Evolutionary conservation across 2,888 invertebrate genomes (phyloP).

Genomic region (Oasisia sp.): DNA sequence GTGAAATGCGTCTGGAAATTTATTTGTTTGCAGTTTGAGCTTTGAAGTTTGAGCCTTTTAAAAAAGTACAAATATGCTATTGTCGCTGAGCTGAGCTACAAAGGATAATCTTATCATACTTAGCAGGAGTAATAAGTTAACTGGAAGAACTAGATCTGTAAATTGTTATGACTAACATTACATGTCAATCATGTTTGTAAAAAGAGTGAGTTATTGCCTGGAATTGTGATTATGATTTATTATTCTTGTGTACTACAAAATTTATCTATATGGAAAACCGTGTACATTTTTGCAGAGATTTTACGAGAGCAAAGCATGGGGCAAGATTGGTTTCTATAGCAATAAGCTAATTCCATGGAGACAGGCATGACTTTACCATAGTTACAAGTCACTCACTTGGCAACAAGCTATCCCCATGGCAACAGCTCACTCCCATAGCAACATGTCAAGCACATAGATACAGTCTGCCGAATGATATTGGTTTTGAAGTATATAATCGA

Average conservation of each 20-base stretch:
- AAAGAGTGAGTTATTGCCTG: background rate
- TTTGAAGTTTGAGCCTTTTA: background rate
- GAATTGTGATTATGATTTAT: background rate
- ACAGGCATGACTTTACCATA: background rate
- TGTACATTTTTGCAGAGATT: too few species aligned
- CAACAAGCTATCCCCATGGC: background rate
- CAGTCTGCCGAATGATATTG: too few species aligned
- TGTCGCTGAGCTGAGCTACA: background rate
- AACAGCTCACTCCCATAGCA: background rate
- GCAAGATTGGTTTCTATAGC: background rate
- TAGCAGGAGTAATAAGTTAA: background rate
- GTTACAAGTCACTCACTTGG: background rate
- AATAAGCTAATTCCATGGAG: background rate
- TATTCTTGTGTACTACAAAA: background rate
- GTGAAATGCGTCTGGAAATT: background rate
- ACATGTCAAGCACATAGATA: background rate
- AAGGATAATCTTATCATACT: background rate
- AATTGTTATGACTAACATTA: background rate
- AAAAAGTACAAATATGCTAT: background rate
- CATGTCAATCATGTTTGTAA: background rate
- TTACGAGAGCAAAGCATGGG: too few species aligned
- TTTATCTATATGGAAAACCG: background rate
- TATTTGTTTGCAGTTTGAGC: background rate
- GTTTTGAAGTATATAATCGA: too few species aligned
- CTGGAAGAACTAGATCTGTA: background rate